Evolutionary conservation across 2,888 invertebrate species (phyloP).

Genomic region (Hedychridium roseum): DNA sequence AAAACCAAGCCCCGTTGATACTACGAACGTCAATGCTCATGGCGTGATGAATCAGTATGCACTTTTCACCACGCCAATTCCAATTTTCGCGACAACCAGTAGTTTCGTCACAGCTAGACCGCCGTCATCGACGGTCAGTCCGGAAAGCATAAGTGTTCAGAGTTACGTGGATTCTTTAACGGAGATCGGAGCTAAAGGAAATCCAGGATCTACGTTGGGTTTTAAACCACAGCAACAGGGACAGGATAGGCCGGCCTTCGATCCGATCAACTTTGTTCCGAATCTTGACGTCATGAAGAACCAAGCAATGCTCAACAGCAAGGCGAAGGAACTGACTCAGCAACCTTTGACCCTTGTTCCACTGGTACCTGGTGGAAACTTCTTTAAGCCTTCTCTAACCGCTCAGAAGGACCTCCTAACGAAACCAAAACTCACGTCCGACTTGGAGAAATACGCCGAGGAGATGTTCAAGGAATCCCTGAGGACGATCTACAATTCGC

Average conservation of each 20-base stretch:
- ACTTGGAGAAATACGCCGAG: conserved; percentile 57
- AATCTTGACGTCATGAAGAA: conserved; percentile 53
- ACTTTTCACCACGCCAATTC: conserved; percentile 57
- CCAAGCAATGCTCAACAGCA: conserved; percentile 51
- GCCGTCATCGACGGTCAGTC: conserved; percentile 32
- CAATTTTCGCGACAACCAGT: conserved; percentile 49
- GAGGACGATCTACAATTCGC: conserved; percentile 58
- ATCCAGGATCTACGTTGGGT: conserved; percentile 22
- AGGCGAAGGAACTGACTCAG: conserved; percentile 42
- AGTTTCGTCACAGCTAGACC: conserved; percentile 46
- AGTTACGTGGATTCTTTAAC: conserved; percentile 48
- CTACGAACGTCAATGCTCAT: conserved; percentile 39
- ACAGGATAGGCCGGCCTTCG: conserved; percentile 44
- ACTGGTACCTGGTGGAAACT: conserved; percentile 54
- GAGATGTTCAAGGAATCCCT: conserved; percentile 61
- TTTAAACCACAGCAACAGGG: conserved; percentile 30
- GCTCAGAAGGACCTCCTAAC: conserved; percentile 45
- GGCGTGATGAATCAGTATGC: conserved; percentile 47
- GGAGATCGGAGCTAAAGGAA: conserved; percentile 44
- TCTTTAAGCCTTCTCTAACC: conserved; percentile 47
- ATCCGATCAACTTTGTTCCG: conserved; percentile 59
- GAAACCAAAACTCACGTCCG: conserved; percentile 52
- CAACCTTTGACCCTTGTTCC: conserved; percentile 56
- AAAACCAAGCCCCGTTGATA: conserved; percentile 47
- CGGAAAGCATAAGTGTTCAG: conserved; percentile 36